A percentile compares a stretch with the other conserved stretches of the same genome.
Conservation (phyloP, 2,113 vertebrate genomes). For the Syngnathus typhle region DNA sequence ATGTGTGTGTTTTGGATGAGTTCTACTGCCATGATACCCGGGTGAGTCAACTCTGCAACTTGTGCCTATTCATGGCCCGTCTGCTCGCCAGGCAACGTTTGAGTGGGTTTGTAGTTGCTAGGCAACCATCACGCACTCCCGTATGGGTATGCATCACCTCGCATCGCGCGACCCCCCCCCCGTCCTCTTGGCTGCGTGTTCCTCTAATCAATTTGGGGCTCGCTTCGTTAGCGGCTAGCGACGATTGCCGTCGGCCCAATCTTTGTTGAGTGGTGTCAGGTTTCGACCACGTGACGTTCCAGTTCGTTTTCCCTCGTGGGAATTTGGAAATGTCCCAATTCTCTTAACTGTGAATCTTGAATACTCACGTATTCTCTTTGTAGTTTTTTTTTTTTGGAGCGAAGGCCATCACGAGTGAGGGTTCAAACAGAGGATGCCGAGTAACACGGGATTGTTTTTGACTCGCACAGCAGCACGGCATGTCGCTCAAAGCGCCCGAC, state of each 20-base stretch:
- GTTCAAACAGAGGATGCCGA: not conserved
- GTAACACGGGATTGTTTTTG: not conserved
- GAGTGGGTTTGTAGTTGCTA: slow-evolving; percentile 67
- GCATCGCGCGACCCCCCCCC: too few relatives aligned
- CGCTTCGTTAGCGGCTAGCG: too few relatives aligned
- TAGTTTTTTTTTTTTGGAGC: not conserved
- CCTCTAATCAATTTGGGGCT: too few relatives aligned
- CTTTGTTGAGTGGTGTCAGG: not conserved
- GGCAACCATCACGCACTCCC: slow-evolving; percentile 65
- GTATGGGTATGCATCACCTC: slow-evolving; percentile 33
- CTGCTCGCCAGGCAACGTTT: slow-evolving; percentile 42
- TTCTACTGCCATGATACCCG: not conserved
- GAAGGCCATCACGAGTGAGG: not conserved
- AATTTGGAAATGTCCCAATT: not conserved
- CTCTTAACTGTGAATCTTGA: not conserved
- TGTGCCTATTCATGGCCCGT: slow-evolving; percentile 34
- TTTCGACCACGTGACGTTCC: not conserved
- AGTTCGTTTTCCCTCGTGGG: not conserved
- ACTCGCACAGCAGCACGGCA: not conserved
- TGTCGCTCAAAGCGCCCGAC: slow-evolving; percentile 1
- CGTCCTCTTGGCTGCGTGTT: too few relatives aligned
- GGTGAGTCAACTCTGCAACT: slow-evolving; percentile 18
- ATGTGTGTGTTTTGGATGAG: not conserved
- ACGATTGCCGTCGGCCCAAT: too few relatives aligned
- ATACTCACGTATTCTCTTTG: not conserved